Evolutionary conservation across 2,888 invertebrate species (phyloP), one percentile per base, ranked within the genome.

Genomic region (Nephrocerus scutellatus): DNA sequence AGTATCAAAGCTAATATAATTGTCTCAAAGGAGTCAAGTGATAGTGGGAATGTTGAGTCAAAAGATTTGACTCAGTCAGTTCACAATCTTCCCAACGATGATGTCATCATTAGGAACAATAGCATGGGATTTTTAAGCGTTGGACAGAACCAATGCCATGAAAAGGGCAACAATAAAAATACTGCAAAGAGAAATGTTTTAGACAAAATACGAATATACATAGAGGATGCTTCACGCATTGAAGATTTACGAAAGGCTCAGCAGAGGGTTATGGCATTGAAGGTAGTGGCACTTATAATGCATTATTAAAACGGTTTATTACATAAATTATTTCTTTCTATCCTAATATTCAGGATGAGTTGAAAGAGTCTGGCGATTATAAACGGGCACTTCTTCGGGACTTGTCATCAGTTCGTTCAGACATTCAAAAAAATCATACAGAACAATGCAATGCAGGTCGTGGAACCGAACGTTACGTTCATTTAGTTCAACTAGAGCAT

Each of bases 241-340:
- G 40, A 47, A 12, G 47, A 47, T 5, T 38, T 44, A 5, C 35
- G 47, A 16, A 20, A 16, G 13, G 39, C 47, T 1, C 44, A 47
- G 28, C n/a, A 26, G 3, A 43, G 36, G 14, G 47, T 45, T 3
- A 43, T 43, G n/a, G 12, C 25, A 6, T n/a, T 38, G 18, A 38
- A 43, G 31, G 42, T 43, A 24, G 5, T 22, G 22, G 5, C 23
- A 23, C 4, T 7, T 30, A 6, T 10, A 15, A 4, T 28, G 4
- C 28, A 28, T 28, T 10, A 28, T 10, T n/a, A 10, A 6, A 6
- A 8, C 4, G 8, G 8, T 28, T 13, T 4, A 15, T 28, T 28
- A 28, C 8, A 9, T 13, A n/a, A 12, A 21, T 22, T 13, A 15
- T 14, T 3, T 21, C 13, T 26, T 33, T 28, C 28, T 25, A 13